These are phyloP conservation scores for Apteryx mantelli DNA, from an alignment of 2,113 vertebrate species.

Conservation along the genomic window DNA sequence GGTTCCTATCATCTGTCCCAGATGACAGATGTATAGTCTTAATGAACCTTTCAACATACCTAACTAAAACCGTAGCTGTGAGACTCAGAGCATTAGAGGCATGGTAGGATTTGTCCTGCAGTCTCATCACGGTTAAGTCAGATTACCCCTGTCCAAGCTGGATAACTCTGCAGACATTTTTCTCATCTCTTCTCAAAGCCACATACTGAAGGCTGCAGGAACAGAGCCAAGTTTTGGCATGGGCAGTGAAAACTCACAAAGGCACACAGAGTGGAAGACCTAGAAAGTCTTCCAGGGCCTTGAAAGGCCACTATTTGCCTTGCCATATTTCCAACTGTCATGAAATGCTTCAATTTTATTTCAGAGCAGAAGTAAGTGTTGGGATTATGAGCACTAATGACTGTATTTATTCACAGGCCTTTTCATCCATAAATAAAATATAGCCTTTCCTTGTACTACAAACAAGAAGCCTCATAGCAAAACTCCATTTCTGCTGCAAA, in stretches of 20 bases:
- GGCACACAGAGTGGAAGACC: not conserved
- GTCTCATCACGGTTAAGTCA: not conserved
- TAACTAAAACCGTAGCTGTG: not conserved
- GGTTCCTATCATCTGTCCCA: not conserved
- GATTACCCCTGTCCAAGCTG: not conserved
- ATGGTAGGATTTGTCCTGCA: not conserved
- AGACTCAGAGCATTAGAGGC: not conserved
- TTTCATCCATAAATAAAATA: conserved; percentile 16
- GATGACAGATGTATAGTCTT: not conserved
- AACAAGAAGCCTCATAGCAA: not conserved
- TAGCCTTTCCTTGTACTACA: not conserved
- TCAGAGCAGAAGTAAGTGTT: conserved; percentile 18
- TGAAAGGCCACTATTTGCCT: not conserved
- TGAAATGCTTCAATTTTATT: conserved; percentile 17
- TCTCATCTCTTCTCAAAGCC: not conserved
- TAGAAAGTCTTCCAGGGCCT: not conserved
- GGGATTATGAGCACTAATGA: conserved; percentile 5
- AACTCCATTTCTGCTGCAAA: not conserved
- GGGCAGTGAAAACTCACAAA: not conserved
- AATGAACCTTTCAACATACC: not conserved
- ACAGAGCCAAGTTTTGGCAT: not conserved
- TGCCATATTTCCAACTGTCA: conserved; percentile 19
- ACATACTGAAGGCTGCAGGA: not conserved
- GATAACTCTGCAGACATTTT: not conserved
- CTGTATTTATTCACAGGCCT: conserved; percentile 28